A percentile compares a stretch with the other conserved stretches of the same genome.
These are phyloP conservation scores for Grus americana DNA, from an alignment of 2,113 vertebrate species.

Conservation along the genomic window DNA sequence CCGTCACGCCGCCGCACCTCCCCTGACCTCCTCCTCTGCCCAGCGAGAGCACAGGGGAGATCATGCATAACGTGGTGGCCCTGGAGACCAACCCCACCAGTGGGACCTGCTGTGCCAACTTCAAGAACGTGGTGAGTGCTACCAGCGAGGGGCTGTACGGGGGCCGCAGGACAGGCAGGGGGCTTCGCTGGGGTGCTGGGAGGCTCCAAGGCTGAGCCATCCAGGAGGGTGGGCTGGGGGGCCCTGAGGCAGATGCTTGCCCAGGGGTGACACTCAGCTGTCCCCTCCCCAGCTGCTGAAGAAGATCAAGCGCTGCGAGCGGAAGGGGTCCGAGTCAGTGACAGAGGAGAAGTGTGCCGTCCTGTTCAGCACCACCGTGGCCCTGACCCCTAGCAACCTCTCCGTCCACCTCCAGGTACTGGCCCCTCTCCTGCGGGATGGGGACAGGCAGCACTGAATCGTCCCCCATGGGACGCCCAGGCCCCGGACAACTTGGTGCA, in stretches of 20 bases:
- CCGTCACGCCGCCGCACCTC: fast-evolving
- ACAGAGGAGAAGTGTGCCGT: conserved; percentile 97
- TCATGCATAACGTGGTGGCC: conserved; percentile 87
- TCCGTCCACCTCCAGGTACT: conserved; percentile 85
- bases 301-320: conserved; percentile 94
- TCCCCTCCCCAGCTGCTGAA: conserved; percentile 84
- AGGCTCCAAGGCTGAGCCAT: fast-evolving
- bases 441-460: background rate
- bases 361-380: conserved; percentile 85
- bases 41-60: conserved; percentile 92
- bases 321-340: conserved; percentile 94
- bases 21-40: background rate
- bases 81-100: conserved; percentile 87
- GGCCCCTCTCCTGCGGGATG: fast-evolving
- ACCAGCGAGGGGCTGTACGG: fast-evolving
- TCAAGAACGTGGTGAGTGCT: conserved; percentile 91
- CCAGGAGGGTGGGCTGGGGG: background rate
- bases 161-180: fast-evolving
- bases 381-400: conserved; percentile 78
- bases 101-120: conserved; percentile 87
- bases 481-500: background rate
- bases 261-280: background rate
- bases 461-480: fast-evolving
- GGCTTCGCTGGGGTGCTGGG: background rate
- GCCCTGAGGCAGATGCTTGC: background rate